Base-by-base conservation (phyloP, 2,888 invertebrate genomes). In the Mesorhabditis spiculigera region DNA sequence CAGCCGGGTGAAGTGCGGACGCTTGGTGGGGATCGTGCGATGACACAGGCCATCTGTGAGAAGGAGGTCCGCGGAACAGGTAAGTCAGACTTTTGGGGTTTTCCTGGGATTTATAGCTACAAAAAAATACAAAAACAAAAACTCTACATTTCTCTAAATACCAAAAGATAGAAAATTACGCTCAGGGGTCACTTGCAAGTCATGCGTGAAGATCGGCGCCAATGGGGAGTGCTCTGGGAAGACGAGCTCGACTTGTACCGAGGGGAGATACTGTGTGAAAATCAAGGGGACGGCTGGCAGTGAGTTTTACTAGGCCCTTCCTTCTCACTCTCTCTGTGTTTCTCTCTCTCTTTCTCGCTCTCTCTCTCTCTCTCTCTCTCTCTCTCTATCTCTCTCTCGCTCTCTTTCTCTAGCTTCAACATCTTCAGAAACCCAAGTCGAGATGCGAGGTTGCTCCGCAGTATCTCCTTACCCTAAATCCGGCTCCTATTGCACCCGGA, bases 211-310 rank as follows among this genome's bases (percentile, higher is more conserved):
- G 10, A 13, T 13, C 58, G n/a, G 58, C n/a, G 58, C 10, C 58
- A 50, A 50, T 50, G 58, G 58, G n/a, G 58, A 50, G 58, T 50
- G 58, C 58, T 50, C 58, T 13, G 10, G n/a, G 8, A 50, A 50
- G n/a, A 50, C 58, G 58, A 50, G 58, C 58, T 50, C 58, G 10
- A 50, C 58, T n/a, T 50, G 58, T 50, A 13, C 58, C 10, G n/a
- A 10, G 58, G 58, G 58, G n/a, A 10, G 58, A 50, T 50, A 50
- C n/a, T 50, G 58, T 50, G 58, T 50, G 58, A 50, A 50, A 50
- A n/a, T 50, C 10, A 50, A 50, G 58, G 58, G 58, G n/a, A 50
- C 8, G 10, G 58, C 58, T 50, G 58, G 58, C 8, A 50, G 58
- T 50, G 58, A 50, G 58, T n/a, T 1, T 28, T 28, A 28, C 28